Evolutionary conservation across 2,888 invertebrate genomes (phyloP).

Genomic region (Corythucha ciliata): DNA sequence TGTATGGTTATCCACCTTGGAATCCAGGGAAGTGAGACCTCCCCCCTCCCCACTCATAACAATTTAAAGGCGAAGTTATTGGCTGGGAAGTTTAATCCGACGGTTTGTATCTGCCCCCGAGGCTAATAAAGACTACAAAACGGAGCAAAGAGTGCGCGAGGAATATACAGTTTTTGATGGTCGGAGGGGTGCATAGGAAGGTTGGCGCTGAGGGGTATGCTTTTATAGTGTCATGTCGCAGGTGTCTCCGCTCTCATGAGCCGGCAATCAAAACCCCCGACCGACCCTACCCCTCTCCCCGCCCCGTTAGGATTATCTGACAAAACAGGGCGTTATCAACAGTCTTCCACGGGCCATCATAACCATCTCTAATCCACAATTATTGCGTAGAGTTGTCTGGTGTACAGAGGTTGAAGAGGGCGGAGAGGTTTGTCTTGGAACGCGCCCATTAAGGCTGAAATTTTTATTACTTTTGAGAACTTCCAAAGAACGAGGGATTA

Average conservation of each 20-base stretch:
- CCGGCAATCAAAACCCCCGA: conserved; percentile 8
- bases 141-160: too few species aligned
- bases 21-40: too few species aligned
- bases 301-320: conserved; percentile 9
- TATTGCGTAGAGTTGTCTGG: too few species aligned
- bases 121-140: conserved; percentile 9
- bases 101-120: too few species aligned
- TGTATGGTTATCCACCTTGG: too few species aligned
- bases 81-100: conserved; percentile 13
- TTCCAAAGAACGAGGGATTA: too few species aligned
- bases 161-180: neutral
- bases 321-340: conserved; percentile 11
- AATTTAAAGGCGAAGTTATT: neutral
- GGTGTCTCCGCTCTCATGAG: conserved; percentile 11
- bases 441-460: too few species aligned
- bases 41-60: neutral
- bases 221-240: conserved; percentile 8
- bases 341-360: neutral
- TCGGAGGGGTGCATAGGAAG: too few species aligned
- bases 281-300: too few species aligned
- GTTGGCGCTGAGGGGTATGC: neutral
- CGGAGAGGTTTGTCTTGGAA: too few species aligned
- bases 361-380: conserved; percentile 10
- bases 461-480: too few species aligned
- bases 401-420: too few species aligned